These are phyloP conservation scores for Sarcophaga carnaria DNA, from an alignment of 2,888 invertebrate species.

Conservation along the genomic window DNA sequence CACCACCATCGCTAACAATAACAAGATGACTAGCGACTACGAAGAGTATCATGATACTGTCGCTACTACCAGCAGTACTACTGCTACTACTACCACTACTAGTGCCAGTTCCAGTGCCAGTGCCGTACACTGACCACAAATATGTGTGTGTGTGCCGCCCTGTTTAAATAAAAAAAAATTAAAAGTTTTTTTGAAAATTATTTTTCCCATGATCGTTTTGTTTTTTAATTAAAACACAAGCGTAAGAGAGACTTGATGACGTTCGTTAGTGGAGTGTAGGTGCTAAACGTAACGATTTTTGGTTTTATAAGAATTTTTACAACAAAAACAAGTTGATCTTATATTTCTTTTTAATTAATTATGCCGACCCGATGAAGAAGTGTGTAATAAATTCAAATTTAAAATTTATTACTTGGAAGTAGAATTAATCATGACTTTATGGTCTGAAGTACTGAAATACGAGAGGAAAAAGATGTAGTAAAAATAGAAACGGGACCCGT, in stretches of 20 bases:
- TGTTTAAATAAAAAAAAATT: neutral
- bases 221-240: conserved; percentile 6
- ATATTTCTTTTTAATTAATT: conserved; percentile 20
- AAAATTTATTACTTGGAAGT: no score
- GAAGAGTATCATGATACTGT: neutral
- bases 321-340: neutral
- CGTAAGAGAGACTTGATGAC: neutral
- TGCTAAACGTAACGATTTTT: conserved; percentile 25
- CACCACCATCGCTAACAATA: neutral
- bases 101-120: neutral
- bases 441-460: no score
- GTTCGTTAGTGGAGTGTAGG: conserved; percentile 9
- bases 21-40: neutral
- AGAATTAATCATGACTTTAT: no score
- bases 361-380: neutral
- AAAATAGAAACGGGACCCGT: no score
- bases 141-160: neutral
- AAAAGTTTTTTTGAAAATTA: neutral
- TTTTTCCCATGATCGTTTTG: conserved; percentile 26
- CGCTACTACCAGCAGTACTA: neutral
- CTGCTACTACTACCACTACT: neutral
- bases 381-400: no score
- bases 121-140: conserved; percentile 22
- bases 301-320: neutral
- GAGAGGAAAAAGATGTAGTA: no score